phyloP scores from a whole-genome alignment of 64 coral and sea anemone genomes.

The Montipora foliosa region DNA sequence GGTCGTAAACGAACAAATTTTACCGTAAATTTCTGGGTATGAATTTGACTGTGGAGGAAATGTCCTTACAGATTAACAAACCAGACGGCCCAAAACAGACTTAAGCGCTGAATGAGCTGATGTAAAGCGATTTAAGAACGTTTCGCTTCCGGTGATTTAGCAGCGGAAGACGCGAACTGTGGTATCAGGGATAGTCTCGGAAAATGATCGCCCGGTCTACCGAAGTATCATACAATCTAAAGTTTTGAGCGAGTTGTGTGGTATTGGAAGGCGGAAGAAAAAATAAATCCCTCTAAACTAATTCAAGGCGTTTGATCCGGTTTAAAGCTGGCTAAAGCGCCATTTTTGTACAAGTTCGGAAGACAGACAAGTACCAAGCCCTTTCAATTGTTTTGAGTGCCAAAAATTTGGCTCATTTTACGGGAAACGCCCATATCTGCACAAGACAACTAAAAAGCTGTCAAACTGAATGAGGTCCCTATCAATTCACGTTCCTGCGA shows the following conservation, averaged over 20 bases:
- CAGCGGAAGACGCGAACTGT: neutral
- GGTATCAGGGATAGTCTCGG: neutral
- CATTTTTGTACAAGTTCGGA: neutral
- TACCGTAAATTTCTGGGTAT: neutral
- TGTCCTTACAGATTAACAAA: neutral
- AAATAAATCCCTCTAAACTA: neutral
- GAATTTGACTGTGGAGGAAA: neutral
- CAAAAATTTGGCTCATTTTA: neutral
- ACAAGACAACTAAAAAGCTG: neutral
- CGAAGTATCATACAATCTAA: neutral
- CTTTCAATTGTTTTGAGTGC: neutral
- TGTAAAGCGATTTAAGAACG: slow-evolving; percentile 4
- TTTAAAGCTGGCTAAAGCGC: neutral
- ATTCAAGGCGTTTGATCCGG: neutral
- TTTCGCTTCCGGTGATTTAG: neutral
- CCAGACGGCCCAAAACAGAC: slow-evolving; percentile 5
- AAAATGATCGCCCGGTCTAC: too few species aligned
- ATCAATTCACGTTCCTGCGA: neutral
- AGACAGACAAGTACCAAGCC: neutral
- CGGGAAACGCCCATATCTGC: neutral
- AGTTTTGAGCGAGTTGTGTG: neutral
- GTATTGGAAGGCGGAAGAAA: neutral
- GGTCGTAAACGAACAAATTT: neutral
- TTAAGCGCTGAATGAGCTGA: neutral
- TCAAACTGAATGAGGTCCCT: neutral